Evolutionary conservation across 2,888 invertebrate species (phyloP), one percentile per base, ranked within the genome.

Genomic region (Hedychridium roseum): DNA sequence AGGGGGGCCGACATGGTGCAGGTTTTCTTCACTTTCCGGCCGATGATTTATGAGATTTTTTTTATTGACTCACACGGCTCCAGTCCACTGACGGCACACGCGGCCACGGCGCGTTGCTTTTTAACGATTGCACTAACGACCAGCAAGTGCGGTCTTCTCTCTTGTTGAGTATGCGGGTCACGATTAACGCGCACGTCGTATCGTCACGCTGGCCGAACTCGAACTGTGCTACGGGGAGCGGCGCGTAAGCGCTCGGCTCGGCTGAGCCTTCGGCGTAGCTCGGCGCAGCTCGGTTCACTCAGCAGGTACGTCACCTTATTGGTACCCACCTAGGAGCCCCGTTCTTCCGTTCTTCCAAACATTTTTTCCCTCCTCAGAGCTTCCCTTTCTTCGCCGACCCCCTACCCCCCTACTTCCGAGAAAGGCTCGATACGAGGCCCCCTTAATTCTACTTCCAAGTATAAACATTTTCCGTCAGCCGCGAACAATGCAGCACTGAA

Each of bases 151-250:
- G 21, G 34, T 26, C 26, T n/a, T n/a, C n/a, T n/a, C n/a, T n/a
- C n/a, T n/a, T n/a, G n/a, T n/a, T 20, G 11, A 46, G 34, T 21
- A 16, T 42, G 18, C 30, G 38, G 37, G 35, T 39, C 27, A 27
- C 36, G 31, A 43, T 40, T 20, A 40, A 16, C 2, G 17, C 26
- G 46, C 49, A 67, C 71, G 70, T 74, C 66, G 59, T 69, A 52
- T 57, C 72, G 70, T 68, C 63, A 68, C 76, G 73, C 71, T 70
- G 71, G 74, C 74, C 76, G 76, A 74, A 72, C 71, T 75, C 71
- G 53, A 64, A 78, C 78, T 78, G 77, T 68, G 66, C n/a, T n/a
- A 67, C 68, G 71, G 66, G 69, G 71, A 71, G 68, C 58, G 61
- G 46, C 54, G 58, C 68, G 55, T 62, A 49, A 53, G 51, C 61